Evolutionary conservation across 2,113 vertebrate genomes (phyloP).

Genomic region (Lophura nycthemera): DNA sequence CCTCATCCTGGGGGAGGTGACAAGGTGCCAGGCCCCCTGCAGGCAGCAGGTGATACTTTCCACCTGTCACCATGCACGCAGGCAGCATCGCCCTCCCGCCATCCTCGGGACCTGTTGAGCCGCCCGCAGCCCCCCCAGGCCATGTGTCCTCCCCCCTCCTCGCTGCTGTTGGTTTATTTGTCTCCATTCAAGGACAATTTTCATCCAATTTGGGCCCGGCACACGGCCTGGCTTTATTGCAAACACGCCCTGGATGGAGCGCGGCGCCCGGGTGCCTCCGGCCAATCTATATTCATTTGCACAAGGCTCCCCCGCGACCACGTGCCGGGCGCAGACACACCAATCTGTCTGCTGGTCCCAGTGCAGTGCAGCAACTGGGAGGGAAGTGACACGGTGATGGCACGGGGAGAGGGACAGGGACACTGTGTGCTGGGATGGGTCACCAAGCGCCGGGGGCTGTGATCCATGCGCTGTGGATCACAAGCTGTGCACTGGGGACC

Average conservation of each 20-base stretch:
- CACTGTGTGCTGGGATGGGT: too few species aligned
- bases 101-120: not conserved
- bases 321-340: slow-evolving; percentile 16
- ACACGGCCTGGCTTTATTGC: not conserved
- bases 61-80: not conserved
- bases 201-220: not conserved
- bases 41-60: not conserved
- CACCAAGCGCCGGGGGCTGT: too few species aligned
- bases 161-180: not conserved
- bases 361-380: not conserved
- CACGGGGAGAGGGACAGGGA: not conserved
- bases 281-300: slow-evolving; percentile 58
- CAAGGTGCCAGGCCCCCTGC: not conserved
- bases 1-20: not conserved
- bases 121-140: not conserved
- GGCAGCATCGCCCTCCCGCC: not conserved
- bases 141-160: not conserved
- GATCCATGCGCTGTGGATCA: too few species aligned
- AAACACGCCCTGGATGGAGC: slow-evolving; percentile 13
- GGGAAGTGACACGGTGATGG: not conserved
- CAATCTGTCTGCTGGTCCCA: slow-evolving; percentile 21
- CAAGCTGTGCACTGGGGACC: not conserved
- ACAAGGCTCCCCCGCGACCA: not conserved
- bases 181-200: slow-evolving; percentile 43
- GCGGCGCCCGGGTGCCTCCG: not conserved